phyloP scores from a whole-genome alignment of 2,888 invertebrate species.

The Germaria angustata region DNA sequence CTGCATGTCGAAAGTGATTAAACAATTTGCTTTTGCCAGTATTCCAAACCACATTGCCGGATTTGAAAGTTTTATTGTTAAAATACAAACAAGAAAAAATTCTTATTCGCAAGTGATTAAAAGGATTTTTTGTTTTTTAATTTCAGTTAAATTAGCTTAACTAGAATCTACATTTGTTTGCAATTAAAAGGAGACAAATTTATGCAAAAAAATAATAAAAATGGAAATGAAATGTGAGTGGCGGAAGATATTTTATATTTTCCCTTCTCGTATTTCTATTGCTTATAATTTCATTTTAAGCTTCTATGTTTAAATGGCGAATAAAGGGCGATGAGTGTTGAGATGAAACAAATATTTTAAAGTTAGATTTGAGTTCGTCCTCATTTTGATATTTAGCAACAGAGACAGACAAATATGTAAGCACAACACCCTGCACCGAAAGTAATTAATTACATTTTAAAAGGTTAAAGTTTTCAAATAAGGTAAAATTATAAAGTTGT shows the following conservation, averaged over 20 bases:
- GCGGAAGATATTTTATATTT: constrained; percentile 15
- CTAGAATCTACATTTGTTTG: constrained; percentile 59
- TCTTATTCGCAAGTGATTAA: constrained; percentile 1
- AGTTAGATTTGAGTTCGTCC: constrained; percentile 16
- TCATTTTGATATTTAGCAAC: constrained; percentile 69
- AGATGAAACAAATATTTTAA: not conserved
- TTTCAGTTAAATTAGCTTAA: constrained; percentile 66
- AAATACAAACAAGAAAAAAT: not conserved
- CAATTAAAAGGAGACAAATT: constrained; percentile 56
- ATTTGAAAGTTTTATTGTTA: constrained; percentile 36
- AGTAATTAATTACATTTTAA: constrained; percentile 80
- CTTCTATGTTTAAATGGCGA: not conserved
- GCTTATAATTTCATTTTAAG: not conserved
- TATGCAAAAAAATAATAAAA: constrained; percentile 11
- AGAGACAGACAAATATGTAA: constrained; percentile 70
- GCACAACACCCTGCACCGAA: constrained; percentile 60
- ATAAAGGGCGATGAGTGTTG: not conserved
- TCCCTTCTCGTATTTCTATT: not conserved
- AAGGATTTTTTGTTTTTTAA: constrained; percentile 35
- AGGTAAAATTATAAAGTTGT: no score
- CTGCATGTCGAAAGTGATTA: constrained; percentile 81
- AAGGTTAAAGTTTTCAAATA: constrained; percentile 71
- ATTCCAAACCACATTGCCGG: constrained; percentile 30
- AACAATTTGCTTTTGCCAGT: constrained; percentile 62
- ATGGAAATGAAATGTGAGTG: not conserved